Evolutionary conservation across 2,113 vertebrate species (phyloP).

Genomic region (Pitta sordida): DNA sequence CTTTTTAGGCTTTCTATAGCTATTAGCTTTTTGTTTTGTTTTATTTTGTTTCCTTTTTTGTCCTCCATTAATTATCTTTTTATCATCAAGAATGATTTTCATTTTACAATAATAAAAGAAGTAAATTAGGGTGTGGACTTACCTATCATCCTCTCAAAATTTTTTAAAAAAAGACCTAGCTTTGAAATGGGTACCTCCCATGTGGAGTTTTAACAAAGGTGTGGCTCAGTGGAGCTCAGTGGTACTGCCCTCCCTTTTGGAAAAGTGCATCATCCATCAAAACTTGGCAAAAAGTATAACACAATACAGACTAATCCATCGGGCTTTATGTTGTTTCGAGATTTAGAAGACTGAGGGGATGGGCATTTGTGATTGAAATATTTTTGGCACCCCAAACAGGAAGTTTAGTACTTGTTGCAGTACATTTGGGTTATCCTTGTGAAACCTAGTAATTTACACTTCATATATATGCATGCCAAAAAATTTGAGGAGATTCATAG

Average conservation of each 20-base stretch:
- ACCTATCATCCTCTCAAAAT: neutral
- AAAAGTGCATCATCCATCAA: neutral
- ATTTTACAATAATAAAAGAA: neutral
- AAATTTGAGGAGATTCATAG: neutral
- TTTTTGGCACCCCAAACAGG: neutral
- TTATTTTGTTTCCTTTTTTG: rapidly evolving
- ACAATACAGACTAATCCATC: neutral
- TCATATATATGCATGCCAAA: neutral
- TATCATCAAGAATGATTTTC: neutral
- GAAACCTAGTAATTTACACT: neutral
- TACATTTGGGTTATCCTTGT: neutral
- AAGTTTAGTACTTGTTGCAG: neutral
- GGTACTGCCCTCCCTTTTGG: neutral
- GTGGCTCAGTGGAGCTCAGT: neutral
- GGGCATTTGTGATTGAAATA: neutral
- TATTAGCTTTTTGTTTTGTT: neutral
- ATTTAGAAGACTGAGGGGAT: neutral
- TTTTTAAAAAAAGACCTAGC: neutral
- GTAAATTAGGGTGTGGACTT: neutral
- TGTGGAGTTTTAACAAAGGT: neutral
- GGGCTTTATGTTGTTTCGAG: neutral
- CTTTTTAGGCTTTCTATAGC: neutral
- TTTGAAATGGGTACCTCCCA: neutral
- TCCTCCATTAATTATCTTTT: neutral
- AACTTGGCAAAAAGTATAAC: neutral